Evolutionary conservation across 1,140 invertebrate genomes (phyloP).

Genomic region (Neodiprion pinetum): DNA sequence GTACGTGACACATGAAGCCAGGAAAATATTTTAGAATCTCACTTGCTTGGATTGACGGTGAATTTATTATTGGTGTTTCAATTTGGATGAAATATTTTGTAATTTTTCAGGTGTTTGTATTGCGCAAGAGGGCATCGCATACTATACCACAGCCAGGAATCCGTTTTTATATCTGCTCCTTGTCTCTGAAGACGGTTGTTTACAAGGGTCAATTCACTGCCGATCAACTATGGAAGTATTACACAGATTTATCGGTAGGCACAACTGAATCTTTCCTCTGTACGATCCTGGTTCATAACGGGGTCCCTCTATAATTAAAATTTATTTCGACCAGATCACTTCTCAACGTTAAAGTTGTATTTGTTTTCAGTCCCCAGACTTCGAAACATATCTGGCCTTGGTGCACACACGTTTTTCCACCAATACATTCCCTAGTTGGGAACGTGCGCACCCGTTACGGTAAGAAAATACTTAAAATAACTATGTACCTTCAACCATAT

Average conservation of each 20-base stretch:
- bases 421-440: constrained; percentile 99
- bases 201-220: constrained; percentile 99
- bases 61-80: too few relatives aligned
- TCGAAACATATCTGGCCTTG: constrained; percentile 92
- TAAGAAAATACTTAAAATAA: constrained; percentile 51
- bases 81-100: background rate
- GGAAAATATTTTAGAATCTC: background rate
- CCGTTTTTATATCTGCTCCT: constrained; percentile 96
- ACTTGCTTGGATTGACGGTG: background rate
- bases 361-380: constrained; percentile 71
- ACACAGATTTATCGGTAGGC: constrained; percentile 69
- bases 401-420: constrained; percentile 98
- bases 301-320: background rate
- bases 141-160: constrained; percentile 81
- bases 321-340: background rate
- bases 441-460: constrained; percentile 97
- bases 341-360: constrained; percentile 23
- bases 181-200: constrained; percentile 89
- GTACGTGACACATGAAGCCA: background rate
- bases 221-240: constrained; percentile 90
- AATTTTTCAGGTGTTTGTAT: constrained; percentile 80
- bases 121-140: constrained; percentile 93
- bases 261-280: background rate
- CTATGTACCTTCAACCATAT: background rate
- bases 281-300: background rate